Conservation (phyloP, 2,113 vertebrate genomes). For the Chaetura pelagica region DNA sequence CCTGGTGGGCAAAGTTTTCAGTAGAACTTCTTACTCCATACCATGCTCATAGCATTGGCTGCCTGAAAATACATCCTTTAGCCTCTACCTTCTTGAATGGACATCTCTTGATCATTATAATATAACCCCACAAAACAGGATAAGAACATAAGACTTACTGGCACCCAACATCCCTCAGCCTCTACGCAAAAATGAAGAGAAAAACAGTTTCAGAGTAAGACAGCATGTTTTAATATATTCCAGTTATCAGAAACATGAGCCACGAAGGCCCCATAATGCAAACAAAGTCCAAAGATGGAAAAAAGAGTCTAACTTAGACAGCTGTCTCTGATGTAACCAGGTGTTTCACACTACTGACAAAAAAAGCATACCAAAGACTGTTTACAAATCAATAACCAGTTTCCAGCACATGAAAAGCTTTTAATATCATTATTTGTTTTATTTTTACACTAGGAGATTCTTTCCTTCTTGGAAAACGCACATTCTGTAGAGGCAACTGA, state of each 20-base stretch:
- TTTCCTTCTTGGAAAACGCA: background rate
- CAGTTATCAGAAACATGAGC: background rate
- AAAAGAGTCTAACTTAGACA: background rate
- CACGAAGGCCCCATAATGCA: background rate
- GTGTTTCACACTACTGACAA: background rate
- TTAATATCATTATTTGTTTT: background rate
- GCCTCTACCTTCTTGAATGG: background rate
- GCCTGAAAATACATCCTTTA: background rate
- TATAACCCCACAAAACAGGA: background rate
- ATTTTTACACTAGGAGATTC: background rate
- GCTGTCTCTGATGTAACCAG: background rate
- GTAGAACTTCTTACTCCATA: background rate
- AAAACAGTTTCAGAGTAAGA: background rate
- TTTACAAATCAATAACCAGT: background rate
- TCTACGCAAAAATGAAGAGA: background rate
- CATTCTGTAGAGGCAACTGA: background rate
- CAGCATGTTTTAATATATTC: background rate
- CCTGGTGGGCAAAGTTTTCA: background rate
- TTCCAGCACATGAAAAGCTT: background rate
- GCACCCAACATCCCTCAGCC: background rate
- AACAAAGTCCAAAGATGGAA: background rate
- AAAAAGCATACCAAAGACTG: background rate
- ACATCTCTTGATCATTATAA: background rate
- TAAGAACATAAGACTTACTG: background rate
- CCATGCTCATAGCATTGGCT: background rate